Conservation (phyloP, 2,888 invertebrate species). For the Myathropa florea region DNA sequence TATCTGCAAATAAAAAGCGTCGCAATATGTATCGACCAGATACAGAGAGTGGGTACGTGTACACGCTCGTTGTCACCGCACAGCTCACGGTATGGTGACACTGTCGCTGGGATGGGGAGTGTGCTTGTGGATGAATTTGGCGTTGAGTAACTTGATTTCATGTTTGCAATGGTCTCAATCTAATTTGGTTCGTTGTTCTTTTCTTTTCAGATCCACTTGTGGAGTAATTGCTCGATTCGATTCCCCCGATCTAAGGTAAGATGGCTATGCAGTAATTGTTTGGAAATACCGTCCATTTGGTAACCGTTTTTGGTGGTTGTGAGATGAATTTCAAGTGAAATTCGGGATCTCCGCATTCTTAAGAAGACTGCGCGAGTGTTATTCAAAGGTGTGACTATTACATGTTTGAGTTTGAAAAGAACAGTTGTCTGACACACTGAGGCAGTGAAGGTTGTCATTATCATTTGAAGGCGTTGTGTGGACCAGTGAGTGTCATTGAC, state of each 20-base stretch:
- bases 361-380: neutral
- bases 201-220: slow-evolving; percentile 23
- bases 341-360: neutral
- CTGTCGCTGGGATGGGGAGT: neutral
- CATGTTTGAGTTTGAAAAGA: neutral
- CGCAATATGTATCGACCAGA: slow-evolving; percentile 32
- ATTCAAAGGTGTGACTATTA: neutral
- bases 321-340: neutral
- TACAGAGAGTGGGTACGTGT: slow-evolving; percentile 3
- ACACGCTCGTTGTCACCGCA: neutral
- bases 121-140: slow-evolving; percentile 6
- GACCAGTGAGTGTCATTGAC: neutral
- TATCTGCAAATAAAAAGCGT: slow-evolving; percentile 60
- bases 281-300: neutral
- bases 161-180: neutral
- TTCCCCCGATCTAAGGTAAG: slow-evolving; percentile 35
- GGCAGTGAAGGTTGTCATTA: neutral
- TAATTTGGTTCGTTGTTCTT: slow-evolving; percentile 1
- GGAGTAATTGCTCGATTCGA: neutral
- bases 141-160: neutral
- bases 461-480: neutral
- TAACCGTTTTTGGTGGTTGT: neutral
- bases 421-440: neutral
- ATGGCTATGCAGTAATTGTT: neutral
- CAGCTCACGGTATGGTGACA: no score